These are phyloP conservation scores for Coracias cyanogaster DNA, from an alignment of 2,797 vertebrate genomes.

Conservation along the genomic window DNA sequence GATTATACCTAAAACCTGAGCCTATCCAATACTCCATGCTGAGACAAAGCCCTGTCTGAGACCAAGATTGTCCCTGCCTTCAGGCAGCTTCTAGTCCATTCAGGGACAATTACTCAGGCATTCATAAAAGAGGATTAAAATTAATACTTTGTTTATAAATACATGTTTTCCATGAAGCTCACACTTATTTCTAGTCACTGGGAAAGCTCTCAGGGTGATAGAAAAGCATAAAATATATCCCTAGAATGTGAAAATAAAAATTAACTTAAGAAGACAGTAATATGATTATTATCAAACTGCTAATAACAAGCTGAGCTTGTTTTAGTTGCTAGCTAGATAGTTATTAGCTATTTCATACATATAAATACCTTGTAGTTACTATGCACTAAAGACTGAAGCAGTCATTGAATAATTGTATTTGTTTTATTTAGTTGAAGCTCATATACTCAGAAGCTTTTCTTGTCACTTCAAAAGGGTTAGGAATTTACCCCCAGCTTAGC, in stretches of 20 bases:
- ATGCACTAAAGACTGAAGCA: neutral
- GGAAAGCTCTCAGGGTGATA: neutral
- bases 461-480: neutral
- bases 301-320: neutral
- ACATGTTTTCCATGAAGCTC: neutral
- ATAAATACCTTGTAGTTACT: neutral
- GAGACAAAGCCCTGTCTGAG: neutral
- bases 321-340: neutral
- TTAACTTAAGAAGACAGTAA: neutral
- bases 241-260: neutral
- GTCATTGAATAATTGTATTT: neutral
- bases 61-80: neutral
- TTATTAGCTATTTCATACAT: neutral
- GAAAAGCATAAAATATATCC: neutral
- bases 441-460: neutral
- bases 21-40: neutral
- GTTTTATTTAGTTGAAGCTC: conserved; percentile 7
- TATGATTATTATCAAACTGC: neutral
- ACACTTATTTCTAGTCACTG: neutral
- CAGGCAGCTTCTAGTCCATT: neutral
- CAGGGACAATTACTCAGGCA: neutral
- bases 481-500: neutral
- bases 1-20: neutral
- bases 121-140: neutral
- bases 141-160: neutral